phyloP scores from a whole-genome alignment of 2,888 invertebrate genomes.

The Emmelina monodactyla region DNA sequence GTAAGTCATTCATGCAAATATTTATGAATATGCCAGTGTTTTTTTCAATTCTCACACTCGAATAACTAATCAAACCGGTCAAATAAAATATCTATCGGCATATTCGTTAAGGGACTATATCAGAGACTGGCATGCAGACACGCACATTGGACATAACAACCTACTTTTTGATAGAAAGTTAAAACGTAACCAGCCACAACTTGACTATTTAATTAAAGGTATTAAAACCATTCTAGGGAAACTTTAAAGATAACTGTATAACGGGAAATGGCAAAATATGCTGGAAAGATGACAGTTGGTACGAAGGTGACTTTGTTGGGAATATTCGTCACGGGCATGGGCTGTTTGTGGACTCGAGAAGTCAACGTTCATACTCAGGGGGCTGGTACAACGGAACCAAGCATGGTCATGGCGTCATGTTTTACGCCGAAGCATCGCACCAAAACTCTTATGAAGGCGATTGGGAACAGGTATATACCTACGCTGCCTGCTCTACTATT shows the following conservation, averaged over 20 bases:
- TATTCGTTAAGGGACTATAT: too few relatives aligned
- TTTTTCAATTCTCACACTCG: too few relatives aligned
- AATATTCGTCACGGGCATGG: slow-evolving; percentile 66
- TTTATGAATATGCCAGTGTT: too few relatives aligned
- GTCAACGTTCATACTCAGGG: slow-evolving; percentile 41
- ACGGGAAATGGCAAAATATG: slow-evolving; percentile 59
- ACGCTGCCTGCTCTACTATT: too few relatives aligned
- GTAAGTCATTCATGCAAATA: too few relatives aligned
- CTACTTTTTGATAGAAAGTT: too few relatives aligned
- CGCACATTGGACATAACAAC: too few relatives aligned
- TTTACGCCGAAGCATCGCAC: slow-evolving; percentile 32
- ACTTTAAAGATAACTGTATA: slow-evolving; percentile 63
- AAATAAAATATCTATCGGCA: too few relatives aligned
- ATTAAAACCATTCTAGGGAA: slow-evolving; percentile 57
- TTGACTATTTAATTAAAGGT: too few relatives aligned
- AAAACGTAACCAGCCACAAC: too few relatives aligned
- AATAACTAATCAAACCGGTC: too few relatives aligned
- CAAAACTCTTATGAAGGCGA: slow-evolving; percentile 47
- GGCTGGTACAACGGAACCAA: slow-evolving; percentile 59
- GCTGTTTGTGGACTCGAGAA: slow-evolving; percentile 45
- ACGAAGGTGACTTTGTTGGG: slow-evolving; percentile 63
- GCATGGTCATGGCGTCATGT: slow-evolving; percentile 42
- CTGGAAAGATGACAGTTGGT: slow-evolving; percentile 66
- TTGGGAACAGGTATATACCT: slow-evolving; percentile 25
- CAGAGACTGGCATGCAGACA: too few relatives aligned